These are phyloP conservation scores for Ophioderma brevispina DNA, from an alignment of 35 echinoderm and acorn worm species.

Conservation along the genomic window DNA sequence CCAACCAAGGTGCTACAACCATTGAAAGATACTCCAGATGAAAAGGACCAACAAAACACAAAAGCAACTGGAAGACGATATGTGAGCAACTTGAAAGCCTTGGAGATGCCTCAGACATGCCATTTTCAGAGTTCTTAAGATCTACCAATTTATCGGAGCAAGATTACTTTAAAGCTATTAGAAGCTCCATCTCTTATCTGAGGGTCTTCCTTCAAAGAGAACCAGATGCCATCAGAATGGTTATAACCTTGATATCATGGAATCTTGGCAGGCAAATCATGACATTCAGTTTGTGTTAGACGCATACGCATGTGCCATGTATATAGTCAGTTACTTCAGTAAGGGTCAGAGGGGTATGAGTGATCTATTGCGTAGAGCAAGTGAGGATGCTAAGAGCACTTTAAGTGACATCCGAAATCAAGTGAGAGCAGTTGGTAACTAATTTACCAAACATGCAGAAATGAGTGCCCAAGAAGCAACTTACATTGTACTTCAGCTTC, in stretches of 20 bases:
- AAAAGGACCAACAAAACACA: background rate
- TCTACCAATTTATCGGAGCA: slow-evolving; percentile 15
- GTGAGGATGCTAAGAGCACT: slow-evolving; percentile 36
- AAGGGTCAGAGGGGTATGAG: slow-evolving; percentile 76
- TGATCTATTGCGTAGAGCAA: slow-evolving; percentile 27
- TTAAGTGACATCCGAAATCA: slow-evolving; percentile 24
- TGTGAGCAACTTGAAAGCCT: slow-evolving; percentile 6
- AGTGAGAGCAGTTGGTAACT: slow-evolving; percentile 41
- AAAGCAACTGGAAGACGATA: background rate
- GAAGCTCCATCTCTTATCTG: too few species aligned
- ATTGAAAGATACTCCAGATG: slow-evolving; percentile 21
- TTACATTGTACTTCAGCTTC: slow-evolving; percentile 34
- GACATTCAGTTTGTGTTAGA: slow-evolving; percentile 3
- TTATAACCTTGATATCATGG: too few species aligned
- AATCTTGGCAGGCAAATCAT: background rate
- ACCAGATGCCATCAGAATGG: too few species aligned
- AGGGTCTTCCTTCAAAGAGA: too few species aligned
- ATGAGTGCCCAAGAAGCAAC: slow-evolving; percentile 64
- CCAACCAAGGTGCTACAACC: slow-evolving; percentile 34
- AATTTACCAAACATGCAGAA: slow-evolving; percentile 61
- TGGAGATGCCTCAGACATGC: slow-evolving; percentile 19
- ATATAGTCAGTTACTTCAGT: slow-evolving; percentile 68
- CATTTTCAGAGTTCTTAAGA: slow-evolving; percentile 27
- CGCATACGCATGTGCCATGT: slow-evolving; percentile 48
- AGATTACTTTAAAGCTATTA: too few species aligned